Evolutionary conservation across 2,888 invertebrate species (phyloP), one percentile per base, ranked within the genome.

Genomic region (Cantharis lateralis): DNA sequence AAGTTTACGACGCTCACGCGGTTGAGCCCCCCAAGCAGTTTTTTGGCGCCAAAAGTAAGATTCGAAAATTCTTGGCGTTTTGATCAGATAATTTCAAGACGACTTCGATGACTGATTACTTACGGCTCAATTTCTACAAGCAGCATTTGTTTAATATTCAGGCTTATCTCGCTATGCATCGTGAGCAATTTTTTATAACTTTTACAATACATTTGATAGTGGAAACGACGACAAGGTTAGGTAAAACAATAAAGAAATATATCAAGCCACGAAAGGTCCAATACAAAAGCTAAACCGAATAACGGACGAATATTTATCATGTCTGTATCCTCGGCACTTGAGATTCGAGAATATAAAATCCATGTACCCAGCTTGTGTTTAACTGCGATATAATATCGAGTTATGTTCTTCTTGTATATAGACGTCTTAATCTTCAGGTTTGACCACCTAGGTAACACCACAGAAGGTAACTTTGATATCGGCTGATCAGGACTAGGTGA

Each of bases 351-450:
- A 83, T 84, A 84, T 82, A 83, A 84, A 84, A 84, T 81, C 78
- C 84, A 84, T 85, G 85, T 86, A 82, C 81, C 81, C 79, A 83
- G 83, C 85, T 85, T 81, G 85, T 86, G 85, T 84, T 85, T 83
- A 82, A 82, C 81, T 77, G 83, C 84, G 84, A 84, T 84, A 85
- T 85, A 86, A 85, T 85, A 85, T 84, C 84, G 80, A 83, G 81
- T 82, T 81, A 79, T 80, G 81, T 78, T 80, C 78, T 71, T 80
- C 80, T 79, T 80, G 78, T 83, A 82, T 81, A 80, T 81, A 84
- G 85, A 86, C 85, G 85, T 86, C 86, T 86, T 84, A 86, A 86
- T 86, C 84, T 80, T 82, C 82, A 83, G 82, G 82, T 81, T 80
- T 82, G 86, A 81, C 86, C 86, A 85, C 85, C 85, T 79, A 82